Evolutionary conservation across 2,888 invertebrate species (phyloP).

Genomic region (Zeuzera pyrina): DNA sequence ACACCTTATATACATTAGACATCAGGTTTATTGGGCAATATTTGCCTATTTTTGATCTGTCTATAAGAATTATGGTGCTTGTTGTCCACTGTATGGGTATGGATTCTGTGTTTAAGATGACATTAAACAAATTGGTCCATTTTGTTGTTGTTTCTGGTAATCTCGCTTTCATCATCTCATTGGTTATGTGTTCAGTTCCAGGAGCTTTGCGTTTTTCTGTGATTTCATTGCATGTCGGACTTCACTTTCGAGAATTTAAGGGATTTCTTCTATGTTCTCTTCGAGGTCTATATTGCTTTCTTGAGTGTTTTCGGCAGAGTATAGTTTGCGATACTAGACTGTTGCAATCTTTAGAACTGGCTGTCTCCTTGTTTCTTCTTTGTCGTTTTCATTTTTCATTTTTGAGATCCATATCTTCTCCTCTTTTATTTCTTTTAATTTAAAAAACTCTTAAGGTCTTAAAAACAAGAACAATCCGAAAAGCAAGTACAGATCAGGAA

Average conservation of each 20-base stretch:
- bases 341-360: constrained; percentile 1
- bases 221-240: constrained; percentile 7
- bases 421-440: no score
- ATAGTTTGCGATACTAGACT: constrained; percentile 2
- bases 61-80: constrained; percentile 11
- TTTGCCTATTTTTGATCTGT: constrained; percentile 5
- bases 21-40: constrained; percentile 8
- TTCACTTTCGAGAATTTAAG: constrained; percentile 2
- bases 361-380: background rate
- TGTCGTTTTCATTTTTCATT: background rate
- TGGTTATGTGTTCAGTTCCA: constrained; percentile 7
- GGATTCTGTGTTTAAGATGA: constrained; percentile 9
- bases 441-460: no score
- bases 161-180: constrained; percentile 6
- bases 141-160: background rate
- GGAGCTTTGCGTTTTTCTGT: constrained; percentile 7
- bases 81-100: constrained; percentile 14
- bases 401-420: no score
- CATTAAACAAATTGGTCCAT: constrained; percentile 14
- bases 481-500: no score
- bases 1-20: no score
- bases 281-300: background rate
- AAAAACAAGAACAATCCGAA: no score
- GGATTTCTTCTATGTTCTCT: constrained; percentile 3
- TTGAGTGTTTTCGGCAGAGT: no score